phyloP scores from a whole-genome alignment of 2,113 vertebrate species.

The Centropus bengalensis region DNA sequence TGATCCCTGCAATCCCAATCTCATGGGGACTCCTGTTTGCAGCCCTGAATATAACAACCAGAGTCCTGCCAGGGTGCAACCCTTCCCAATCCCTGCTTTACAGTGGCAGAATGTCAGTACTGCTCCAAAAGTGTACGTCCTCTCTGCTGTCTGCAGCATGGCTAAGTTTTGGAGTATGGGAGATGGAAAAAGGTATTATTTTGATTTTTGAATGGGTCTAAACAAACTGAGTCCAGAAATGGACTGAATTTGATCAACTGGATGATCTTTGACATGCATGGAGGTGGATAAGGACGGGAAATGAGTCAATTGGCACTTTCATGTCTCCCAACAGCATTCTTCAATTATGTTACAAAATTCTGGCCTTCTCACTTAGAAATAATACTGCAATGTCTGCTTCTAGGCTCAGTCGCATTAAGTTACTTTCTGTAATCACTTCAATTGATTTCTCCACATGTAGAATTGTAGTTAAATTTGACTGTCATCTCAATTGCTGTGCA shows the following conservation, averaged over 20 bases:
- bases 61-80: neutral
- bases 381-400: neutral
- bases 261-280: neutral
- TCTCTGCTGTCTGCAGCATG: neutral
- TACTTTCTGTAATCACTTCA: neutral
- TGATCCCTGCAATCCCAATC: neutral
- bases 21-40: neutral
- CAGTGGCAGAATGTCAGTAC: neutral
- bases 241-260: neutral
- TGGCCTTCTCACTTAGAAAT: neutral
- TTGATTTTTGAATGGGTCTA: neutral
- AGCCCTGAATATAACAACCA: rapidly evolving
- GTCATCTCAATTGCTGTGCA: neutral
- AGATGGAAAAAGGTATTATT: neutral
- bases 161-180: neutral
- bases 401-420: neutral
- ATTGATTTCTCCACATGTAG: neutral
- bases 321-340: neutral
- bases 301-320: neutral
- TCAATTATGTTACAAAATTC: neutral
- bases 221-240: neutral
- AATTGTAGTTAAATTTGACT: neutral
- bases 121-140: neutral
- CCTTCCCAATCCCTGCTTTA: neutral
- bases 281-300: neutral